phyloP scores from a whole-genome alignment of 2,888 invertebrate species.

The Pseudanteris insignis region DNA sequence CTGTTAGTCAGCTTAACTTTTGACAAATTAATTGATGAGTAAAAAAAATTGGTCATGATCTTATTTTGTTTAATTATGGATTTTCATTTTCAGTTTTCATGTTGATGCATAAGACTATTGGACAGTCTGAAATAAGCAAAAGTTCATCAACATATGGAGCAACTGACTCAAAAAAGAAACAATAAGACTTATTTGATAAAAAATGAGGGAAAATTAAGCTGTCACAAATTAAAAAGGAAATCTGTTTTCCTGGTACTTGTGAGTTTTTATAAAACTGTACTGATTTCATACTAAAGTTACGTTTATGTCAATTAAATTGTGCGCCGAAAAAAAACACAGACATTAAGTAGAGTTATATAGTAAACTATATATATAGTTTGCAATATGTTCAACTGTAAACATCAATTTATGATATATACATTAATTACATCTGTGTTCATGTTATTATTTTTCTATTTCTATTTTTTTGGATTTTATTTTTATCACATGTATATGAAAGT shows the following conservation, averaged over 20 bases:
- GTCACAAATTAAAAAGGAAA: no score
- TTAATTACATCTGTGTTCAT: constrained; percentile 37
- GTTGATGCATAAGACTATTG: constrained; percentile 81
- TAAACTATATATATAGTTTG: constrained; percentile 36
- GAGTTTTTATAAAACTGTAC: no score
- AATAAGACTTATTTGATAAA: constrained; percentile 47
- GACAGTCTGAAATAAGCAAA: constrained; percentile 85
- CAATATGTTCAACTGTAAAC: constrained; percentile 43
- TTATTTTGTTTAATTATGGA: neutral
- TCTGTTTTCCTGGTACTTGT: no score
- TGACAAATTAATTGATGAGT: no score
- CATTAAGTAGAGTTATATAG: constrained; percentile 34
- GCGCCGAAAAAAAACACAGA: constrained; percentile 34
- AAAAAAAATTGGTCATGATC: neutral
- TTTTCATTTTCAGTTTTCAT: constrained; percentile 73
- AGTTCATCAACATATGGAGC: constrained; percentile 81
- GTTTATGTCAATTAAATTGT: constrained; percentile 32
- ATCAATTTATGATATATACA: constrained; percentile 40
- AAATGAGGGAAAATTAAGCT: constrained; percentile 24
- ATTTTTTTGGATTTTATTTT: constrained; percentile 28
- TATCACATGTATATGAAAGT: constrained; percentile 41
- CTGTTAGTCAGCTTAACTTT: no score
- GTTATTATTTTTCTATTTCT: constrained; percentile 42
- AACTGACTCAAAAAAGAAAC: constrained; percentile 68
- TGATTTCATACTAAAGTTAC: constrained; percentile 36